Base-by-base conservation (phyloP, 2,113 vertebrate genomes). In the Oceanites oceanicus region DNA sequence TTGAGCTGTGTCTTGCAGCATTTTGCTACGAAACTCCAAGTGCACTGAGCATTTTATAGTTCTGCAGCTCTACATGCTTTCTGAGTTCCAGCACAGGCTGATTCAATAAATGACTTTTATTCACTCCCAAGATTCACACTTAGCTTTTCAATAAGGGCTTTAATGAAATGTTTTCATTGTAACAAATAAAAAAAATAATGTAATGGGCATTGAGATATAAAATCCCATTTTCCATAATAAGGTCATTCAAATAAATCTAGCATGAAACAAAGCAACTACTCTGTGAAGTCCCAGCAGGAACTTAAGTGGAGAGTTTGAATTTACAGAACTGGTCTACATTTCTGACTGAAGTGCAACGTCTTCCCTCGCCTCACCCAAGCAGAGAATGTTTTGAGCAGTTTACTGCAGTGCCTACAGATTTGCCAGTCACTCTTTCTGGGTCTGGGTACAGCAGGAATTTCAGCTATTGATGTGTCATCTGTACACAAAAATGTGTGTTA, bases 241-340 rank as follows among this genome's bases (percentile, higher is more conserved):
- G 94, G 92, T 94, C 92, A 96, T 85, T 97, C 85, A 95, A 94
- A 92, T 92, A 96, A 96, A 97, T 96, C 70, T 97, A 95, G 91
- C 94, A 94, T 96, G 90, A 97, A 97, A 93, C 84, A 70, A 96
- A 96, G 78, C 45, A 95, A 92, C 59, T 75, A 82, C 55, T 86
- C 87, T 94, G 85, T 95, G 92, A 97, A 96, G 91, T 95, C 91
- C 84, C 96, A 93, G 81, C 44, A 96, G 94, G 85, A 97, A 77
- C 62, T 79, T 75, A 89, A 94, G 79, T 71, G 67, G 62, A 91
- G 86, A 53, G 85, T 59, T 90, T 94, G 85, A 94, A 93, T 94
- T 95, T 92, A 90, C 36, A 73, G 52, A 95, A 78, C 59, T 26
- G 36, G 73, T 92, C 79, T 94, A 63, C 45, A 50, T 91, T 90